Conservation (phyloP, 2,888 invertebrate species). For the Timema podura region DNA sequence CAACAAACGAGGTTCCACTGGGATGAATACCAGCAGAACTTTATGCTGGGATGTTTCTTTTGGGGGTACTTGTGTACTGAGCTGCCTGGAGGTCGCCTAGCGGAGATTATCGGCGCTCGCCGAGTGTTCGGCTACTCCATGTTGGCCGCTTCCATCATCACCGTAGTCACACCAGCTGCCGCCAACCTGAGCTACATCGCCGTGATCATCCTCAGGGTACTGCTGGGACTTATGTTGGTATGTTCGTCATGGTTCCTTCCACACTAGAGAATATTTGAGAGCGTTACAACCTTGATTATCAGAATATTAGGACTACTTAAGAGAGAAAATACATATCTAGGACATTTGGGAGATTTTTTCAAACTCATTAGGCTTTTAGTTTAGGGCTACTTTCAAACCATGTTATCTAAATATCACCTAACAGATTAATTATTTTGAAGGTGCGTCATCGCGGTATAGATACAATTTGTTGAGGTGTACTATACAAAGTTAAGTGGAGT, state of each 20-base stretch:
- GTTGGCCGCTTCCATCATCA: constrained; percentile 73
- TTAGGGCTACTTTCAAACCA: no score
- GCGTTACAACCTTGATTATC: no score
- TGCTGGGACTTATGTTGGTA: constrained; percentile 71
- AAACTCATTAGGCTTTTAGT: no score
- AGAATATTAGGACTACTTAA: no score
- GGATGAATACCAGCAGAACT: constrained; percentile 74
- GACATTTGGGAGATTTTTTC: no score
- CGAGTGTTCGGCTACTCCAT: constrained; percentile 86
- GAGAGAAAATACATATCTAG: no score
- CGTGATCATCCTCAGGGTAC: constrained; percentile 65
- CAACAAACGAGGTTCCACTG: constrained; percentile 59
- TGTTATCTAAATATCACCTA: no score
- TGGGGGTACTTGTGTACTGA: constrained; percentile 91
- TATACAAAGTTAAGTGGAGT: no score
- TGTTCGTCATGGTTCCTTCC: constrained; percentile 25
- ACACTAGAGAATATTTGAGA: no score
- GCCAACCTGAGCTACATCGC: constrained; percentile 66
- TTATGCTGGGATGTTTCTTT: constrained; percentile 82
- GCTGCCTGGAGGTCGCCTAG: constrained; percentile 80
- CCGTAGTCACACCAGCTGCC: constrained; percentile 73
- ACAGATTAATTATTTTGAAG: no score
- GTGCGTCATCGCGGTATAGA: no score
- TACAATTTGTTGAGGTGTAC: no score
- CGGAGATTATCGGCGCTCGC: constrained; percentile 77